Conservation (phyloP, 1,140 invertebrate species). For the Ganaspis sp. region DNA sequence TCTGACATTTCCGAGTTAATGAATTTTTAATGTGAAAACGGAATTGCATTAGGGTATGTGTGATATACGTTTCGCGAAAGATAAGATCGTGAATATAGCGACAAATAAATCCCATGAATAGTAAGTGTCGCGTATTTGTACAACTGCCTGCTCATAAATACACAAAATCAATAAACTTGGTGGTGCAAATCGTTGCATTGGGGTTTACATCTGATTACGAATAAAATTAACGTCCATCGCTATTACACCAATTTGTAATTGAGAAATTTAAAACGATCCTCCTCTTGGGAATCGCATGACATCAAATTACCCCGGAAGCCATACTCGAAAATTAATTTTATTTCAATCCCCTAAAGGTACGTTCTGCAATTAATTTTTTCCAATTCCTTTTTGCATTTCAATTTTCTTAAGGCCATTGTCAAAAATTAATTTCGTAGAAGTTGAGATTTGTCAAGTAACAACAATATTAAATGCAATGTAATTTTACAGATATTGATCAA, state of each 20-base stretch:
- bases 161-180: background rate
- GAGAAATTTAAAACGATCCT: background rate
- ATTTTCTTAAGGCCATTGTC: no score
- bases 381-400: no score
- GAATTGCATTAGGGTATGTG: constrained; percentile 19
- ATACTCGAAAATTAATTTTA: background rate
- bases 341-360: background rate
- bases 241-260: background rate
- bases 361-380: no score
- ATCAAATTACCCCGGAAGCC: background rate
- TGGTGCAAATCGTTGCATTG: background rate
- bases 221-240: background rate
- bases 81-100: constrained; percentile 13
- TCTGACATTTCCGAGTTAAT: constrained; percentile 17
- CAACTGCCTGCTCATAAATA: background rate
- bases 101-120: constrained; percentile 13
- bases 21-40: constrained; percentile 22
- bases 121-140: background rate
- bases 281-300: background rate
- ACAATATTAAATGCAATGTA: no score
- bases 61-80: background rate
- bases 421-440: no score
- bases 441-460: no score
- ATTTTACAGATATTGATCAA: no score
- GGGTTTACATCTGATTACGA: background rate